Conservation (phyloP, 2,113 vertebrate genomes). For the Centrocercus urophasianus region DNA sequence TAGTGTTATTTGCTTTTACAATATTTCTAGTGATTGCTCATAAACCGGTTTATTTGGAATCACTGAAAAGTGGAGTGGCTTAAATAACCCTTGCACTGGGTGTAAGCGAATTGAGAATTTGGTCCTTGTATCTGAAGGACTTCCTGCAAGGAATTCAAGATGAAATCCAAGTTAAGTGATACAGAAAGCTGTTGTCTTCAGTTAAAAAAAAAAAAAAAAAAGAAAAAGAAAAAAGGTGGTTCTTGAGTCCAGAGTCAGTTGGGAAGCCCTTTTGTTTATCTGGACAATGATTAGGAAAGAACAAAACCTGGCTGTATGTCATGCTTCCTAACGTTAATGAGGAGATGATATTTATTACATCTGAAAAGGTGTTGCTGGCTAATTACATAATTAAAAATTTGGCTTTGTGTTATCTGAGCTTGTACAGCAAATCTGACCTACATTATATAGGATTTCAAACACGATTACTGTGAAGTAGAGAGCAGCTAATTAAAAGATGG, state of each 20-base stretch:
- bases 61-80: background rate
- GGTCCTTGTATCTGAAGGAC: background rate
- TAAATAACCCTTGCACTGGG: background rate
- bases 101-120: background rate
- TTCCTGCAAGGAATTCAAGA: background rate
- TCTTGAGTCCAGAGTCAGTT: background rate
- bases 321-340: slow-evolving; percentile 6
- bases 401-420: slow-evolving; percentile 45
- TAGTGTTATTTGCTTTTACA: background rate
- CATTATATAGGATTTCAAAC: slow-evolving; percentile 43
- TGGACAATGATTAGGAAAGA: slow-evolving; percentile 25
- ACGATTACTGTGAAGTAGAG: slow-evolving; percentile 10
- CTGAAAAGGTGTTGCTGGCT: slow-evolving; percentile 52
- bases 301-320: background rate
- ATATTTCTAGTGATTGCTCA: background rate
- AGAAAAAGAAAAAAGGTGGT: background rate
- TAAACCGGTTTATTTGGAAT: background rate
- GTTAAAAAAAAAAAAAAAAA: background rate
- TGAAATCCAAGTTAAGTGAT: background rate
- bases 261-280: background rate
- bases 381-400: slow-evolving; percentile 53
- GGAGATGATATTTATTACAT: slow-evolving; percentile 4
- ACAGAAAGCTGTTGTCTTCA: background rate
- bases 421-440: slow-evolving; percentile 31
- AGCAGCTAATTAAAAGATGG: slow-evolving; percentile 66